A percentile compares a stretch with the other conserved stretches of the same genome.
Evolutionary conservation across 2,888 invertebrate genomes (phyloP).

Genomic region (Meiosimyza platycephala): DNA sequence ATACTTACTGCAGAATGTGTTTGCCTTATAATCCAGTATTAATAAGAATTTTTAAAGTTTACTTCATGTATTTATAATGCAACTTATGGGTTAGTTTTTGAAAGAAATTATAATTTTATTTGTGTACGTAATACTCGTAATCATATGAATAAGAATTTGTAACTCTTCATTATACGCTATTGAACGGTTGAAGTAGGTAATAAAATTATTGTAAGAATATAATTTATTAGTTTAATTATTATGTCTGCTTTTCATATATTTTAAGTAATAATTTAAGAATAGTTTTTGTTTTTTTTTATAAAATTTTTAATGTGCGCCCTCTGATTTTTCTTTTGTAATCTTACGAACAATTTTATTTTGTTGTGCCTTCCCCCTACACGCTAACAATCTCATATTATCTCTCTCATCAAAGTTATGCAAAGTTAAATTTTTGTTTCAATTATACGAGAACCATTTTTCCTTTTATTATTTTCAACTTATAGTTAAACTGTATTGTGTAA

Average conservation of each 20-base stretch:
- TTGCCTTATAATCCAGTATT: slow-evolving; percentile 26
- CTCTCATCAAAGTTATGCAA: slow-evolving; percentile 32
- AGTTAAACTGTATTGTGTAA: neutral
- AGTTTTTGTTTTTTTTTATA: slow-evolving; percentile 2
- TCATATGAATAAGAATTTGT: slow-evolving; percentile 15
- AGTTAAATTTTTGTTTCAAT: neutral
- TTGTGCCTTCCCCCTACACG: slow-evolving; percentile 23
- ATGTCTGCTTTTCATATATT: neutral
- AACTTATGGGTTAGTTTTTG: too few species aligned
- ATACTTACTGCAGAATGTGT: slow-evolving; percentile 11
- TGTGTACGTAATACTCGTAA: too few species aligned
- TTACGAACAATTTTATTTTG: slow-evolving; percentile 16
- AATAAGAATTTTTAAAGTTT: slow-evolving; percentile 28
- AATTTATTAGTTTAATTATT: slow-evolving; percentile 9
- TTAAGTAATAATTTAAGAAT: neutral
- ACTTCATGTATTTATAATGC: neutral
- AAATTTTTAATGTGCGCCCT: slow-evolving; percentile 28
- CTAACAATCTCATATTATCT: slow-evolving; percentile 39
- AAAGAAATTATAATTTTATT: too few species aligned
- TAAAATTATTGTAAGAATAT: slow-evolving; percentile 24
- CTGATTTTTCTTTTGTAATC: slow-evolving; percentile 23
- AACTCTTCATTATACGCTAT: slow-evolving; percentile 11
- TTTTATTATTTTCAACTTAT: slow-evolving; percentile 4
- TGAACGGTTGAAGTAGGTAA: slow-evolving; percentile 30
- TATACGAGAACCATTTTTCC: neutral